Evolutionary conservation across 2,888 invertebrate genomes (phyloP).

Genomic region (Drosophila antonietae): DNA sequence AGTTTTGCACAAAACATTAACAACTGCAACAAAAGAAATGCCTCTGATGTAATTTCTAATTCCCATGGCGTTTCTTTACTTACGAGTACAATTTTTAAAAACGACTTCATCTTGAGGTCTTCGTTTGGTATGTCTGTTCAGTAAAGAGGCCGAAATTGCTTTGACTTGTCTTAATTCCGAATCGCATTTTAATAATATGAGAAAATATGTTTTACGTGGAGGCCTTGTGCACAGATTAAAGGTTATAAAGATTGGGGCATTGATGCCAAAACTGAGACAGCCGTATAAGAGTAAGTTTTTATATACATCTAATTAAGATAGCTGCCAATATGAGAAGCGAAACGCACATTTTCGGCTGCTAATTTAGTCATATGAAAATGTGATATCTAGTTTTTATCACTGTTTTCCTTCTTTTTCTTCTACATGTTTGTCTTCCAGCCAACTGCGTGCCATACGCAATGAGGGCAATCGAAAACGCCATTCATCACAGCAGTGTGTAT

Average conservation of each 20-base stretch:
- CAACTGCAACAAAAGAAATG: slow-evolving; percentile 17
- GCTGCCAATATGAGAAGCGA: neutral
- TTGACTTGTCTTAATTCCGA: slow-evolving; percentile 14
- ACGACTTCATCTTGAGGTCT: slow-evolving; percentile 26
- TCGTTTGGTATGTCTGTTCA: slow-evolving; percentile 20
- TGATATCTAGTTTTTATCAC: slow-evolving; percentile 17
- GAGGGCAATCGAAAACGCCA: slow-evolving; percentile 84
- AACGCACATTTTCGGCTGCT: neutral
- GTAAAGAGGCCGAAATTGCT: slow-evolving; percentile 17
- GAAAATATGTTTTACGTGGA: slow-evolving; percentile 18
- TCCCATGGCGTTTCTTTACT: slow-evolving; percentile 8
- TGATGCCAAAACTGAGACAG: slow-evolving; percentile 27
- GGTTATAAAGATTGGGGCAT: slow-evolving; percentile 48
- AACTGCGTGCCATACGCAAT: slow-evolving; percentile 70
- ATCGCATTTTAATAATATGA: slow-evolving; percentile 30
- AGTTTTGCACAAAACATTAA: slow-evolving; percentile 5
- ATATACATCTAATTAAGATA: slow-evolving; percentile 26
- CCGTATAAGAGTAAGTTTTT: slow-evolving; percentile 18
- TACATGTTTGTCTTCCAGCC: slow-evolving; percentile 64
- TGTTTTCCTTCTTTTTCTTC: slow-evolving; percentile 67
- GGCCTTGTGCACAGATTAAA: slow-evolving; percentile 27
- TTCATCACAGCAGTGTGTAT: slow-evolving; percentile 82
- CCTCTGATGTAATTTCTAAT: too few species aligned
- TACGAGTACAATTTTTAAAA: slow-evolving; percentile 8
- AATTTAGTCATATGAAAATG: neutral